phyloP scores from a whole-genome alignment of 2,113 vertebrate species.

The Syngnathoides biaculeatus region DNA sequence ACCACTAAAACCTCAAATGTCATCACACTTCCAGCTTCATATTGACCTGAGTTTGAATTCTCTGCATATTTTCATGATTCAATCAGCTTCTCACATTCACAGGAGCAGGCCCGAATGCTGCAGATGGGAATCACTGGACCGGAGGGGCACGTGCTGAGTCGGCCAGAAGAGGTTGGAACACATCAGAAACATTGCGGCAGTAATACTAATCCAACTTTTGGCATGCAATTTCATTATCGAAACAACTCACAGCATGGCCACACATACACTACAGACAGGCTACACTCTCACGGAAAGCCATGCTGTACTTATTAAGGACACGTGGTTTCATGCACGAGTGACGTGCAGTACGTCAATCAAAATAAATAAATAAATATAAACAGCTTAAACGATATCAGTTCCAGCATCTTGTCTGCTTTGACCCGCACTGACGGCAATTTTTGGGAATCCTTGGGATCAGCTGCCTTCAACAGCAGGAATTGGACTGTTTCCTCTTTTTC shows the following conservation, averaged over 20 bases:
- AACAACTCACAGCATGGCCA: not conserved
- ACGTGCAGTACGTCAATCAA: conserved; percentile 1
- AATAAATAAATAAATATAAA: conserved; percentile 25
- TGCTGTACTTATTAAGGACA: conserved; percentile 41
- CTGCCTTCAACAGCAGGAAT: not conserved
- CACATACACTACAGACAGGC: conserved; percentile 15
- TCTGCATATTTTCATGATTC: conserved; percentile 3
- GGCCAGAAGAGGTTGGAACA: conserved; percentile 86
- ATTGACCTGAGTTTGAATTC: not conserved
- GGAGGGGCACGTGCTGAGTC: conserved; percentile 90
- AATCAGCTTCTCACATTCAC: conserved; percentile 19
- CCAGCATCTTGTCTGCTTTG: conserved; percentile 9
- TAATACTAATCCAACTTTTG: not conserved
- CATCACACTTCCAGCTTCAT: too few relatives aligned
- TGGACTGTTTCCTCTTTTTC: not conserved
- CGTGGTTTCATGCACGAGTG: conserved; percentile 39
- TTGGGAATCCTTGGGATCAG: conserved; percentile 11
- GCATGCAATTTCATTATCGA: not conserved
- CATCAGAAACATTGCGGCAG: not conserved
- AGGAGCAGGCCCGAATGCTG: conserved; percentile 92
- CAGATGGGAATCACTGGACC: conserved; percentile 94
- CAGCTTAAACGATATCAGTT: conserved; percentile 24
- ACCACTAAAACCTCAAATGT: too few relatives aligned
- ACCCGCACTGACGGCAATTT: conserved; percentile 22
- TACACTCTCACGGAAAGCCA: conserved; percentile 15